These are phyloP conservation scores for Lucinisca nassula DNA, from an alignment of 2,888 invertebrate species.

Conservation along the genomic window DNA sequence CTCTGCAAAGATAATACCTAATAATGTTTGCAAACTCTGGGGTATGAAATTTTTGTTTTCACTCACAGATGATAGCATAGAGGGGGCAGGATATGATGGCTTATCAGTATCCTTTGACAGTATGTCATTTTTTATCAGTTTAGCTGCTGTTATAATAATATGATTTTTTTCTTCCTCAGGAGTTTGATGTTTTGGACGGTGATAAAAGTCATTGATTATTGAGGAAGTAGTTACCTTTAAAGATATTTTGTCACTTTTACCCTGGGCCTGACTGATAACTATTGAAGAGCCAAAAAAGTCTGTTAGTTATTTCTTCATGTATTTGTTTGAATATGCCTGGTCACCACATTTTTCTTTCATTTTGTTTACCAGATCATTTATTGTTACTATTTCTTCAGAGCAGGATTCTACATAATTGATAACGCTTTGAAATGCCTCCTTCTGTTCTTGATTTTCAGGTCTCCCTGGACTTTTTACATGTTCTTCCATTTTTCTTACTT, in stretches of 20 bases:
- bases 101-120: neutral
- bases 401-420: constrained; percentile 21
- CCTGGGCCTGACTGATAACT: constrained; percentile 17
- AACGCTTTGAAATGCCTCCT: neutral
- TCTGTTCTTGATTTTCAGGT: constrained; percentile 19
- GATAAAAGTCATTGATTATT: constrained; percentile 11
- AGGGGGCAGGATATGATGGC: constrained; percentile 6
- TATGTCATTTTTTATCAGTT: constrained; percentile 21
- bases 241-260: constrained; percentile 19
- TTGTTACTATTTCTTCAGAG: neutral
- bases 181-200: neutral
- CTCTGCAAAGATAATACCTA: neutral
- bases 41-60: constrained; percentile 23
- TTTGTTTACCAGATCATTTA: constrained; percentile 18
- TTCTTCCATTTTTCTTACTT: neutral
- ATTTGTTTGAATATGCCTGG: constrained; percentile 15
- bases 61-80: neutral
- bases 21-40: constrained; percentile 18
- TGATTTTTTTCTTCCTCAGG: constrained; percentile 10
- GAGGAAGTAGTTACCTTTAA: constrained; percentile 22
- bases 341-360: constrained; percentile 36
- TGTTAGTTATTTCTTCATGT: constrained; percentile 21
- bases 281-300: constrained; percentile 29
- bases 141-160: constrained; percentile 22
- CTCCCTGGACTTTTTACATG: constrained; percentile 27